Evolutionary conservation across 2,888 invertebrate species (phyloP).

Genomic region (Drosophila emarginata): DNA sequence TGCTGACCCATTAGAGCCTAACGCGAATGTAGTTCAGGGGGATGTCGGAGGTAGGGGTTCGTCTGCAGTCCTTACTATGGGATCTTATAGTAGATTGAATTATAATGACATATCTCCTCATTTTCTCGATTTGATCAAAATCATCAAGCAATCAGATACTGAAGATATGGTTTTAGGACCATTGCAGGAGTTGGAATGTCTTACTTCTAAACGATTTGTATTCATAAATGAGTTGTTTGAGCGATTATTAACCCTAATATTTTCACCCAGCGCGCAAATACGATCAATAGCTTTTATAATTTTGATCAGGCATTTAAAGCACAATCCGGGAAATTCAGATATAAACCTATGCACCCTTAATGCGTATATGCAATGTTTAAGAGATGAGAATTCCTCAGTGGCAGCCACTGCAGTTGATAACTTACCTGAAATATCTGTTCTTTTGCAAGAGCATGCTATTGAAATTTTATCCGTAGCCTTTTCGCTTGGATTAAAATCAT

Average conservation of each 20-base stretch:
- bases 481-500: constrained; percentile 90
- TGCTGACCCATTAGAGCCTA: constrained; percentile 76
- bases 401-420: constrained; percentile 90
- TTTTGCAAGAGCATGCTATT: constrained; percentile 93
- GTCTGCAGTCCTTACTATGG: constrained; percentile 75
- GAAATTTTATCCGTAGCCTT: constrained; percentile 91
- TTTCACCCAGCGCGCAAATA: constrained; percentile 85
- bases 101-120: constrained; percentile 79
- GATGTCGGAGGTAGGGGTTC: constrained; percentile 72
- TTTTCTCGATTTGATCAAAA: constrained; percentile 78
- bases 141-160: constrained; percentile 79
- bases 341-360: constrained; percentile 87
- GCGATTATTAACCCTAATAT: constrained; percentile 86
- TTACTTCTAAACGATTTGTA: constrained; percentile 87
- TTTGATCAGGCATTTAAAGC: constrained; percentile 88
- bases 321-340: constrained; percentile 84
- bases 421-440: constrained; percentile 91
- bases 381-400: constrained; percentile 90
- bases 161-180: constrained; percentile 85
- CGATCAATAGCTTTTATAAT: constrained; percentile 89
- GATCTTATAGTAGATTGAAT: constrained; percentile 72
- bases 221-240: constrained; percentile 87
- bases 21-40: constrained; percentile 63
- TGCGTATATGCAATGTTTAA: constrained; percentile 91
- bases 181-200: constrained; percentile 89